These are phyloP conservation scores for Aspiorhynchus laticeps DNA, from an alignment of 2,113 vertebrate species.

Conservation along the genomic window DNA sequence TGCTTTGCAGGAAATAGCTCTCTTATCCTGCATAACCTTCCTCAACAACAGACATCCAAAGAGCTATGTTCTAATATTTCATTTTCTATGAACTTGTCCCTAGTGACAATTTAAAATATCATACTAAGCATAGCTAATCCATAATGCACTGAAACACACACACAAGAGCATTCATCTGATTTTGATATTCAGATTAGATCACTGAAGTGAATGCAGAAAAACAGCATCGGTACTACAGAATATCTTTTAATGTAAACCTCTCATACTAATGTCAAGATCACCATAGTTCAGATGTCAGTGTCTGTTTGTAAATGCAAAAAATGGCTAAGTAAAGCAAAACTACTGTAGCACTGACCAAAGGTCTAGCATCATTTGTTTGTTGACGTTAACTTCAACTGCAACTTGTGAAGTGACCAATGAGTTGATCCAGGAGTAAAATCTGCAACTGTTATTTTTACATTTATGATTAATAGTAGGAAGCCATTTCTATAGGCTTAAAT, in stretches of 20 bases:
- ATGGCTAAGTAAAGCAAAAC: background rate
- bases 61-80: background rate
- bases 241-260: background rate
- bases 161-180: background rate
- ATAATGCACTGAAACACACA: no score
- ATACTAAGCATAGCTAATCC: background rate
- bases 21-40: background rate
- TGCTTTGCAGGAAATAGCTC: background rate
- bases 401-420: background rate
- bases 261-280: background rate
- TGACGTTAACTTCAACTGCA: background rate
- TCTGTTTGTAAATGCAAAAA: background rate
- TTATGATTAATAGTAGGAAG: background rate
- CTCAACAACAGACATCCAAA: background rate
- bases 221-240: background rate
- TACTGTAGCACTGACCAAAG: background rate
- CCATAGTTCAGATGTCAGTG: background rate
- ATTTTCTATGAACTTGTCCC: background rate
- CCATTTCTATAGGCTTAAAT: slow-evolving; percentile 29
- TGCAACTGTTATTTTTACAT: slow-evolving; percentile 2
- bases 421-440: background rate
- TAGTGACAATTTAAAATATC: background rate
- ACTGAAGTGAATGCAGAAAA: background rate
- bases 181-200: background rate
- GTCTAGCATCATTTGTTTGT: background rate